Evolutionary conservation across 2,113 vertebrate species (phyloP), one percentile per base, ranked within the genome.

Genomic region (Ochotona curzoniae): DNA sequence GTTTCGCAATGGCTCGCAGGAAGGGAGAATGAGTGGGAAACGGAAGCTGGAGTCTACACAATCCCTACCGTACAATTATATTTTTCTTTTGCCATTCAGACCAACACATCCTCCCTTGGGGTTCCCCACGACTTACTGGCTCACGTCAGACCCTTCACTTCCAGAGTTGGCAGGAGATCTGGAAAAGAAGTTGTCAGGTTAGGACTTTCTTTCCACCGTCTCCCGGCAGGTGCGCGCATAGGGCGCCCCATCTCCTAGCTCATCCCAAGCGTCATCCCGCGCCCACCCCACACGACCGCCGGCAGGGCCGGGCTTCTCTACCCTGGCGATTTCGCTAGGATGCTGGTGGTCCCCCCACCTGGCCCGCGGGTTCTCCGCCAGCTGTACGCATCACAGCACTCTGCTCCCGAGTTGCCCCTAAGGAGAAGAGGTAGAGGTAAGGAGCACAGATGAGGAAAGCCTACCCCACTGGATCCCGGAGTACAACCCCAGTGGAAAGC

Each of bases 121-220:
- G 30, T 3, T 3, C 61, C 73, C 87, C 83, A 15, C 61, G 30
- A 28, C 83, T 95, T 86, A 92, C 81, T 20, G 60, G 47, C 73
- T 91, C 35, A 6, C 4, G 44, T 69, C 11, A 54, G 82, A 84
- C 60, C 79, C 64, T 67, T 83, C 26, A 78, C 89, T 88, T 89
- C 73, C 92, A 57, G 94, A 95, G 92, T 54, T 21, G 69, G 54
- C 38, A 30, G 61, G 54, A 78, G 76, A 73, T 81, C 91, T 83
- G 61, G 57, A 64, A 91, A 90, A 94, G 87, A 94, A 96, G 92
- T 97, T 91, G 61, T 8, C 38, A 0, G 1, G 26, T 7, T 60
- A 32, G 57, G 3, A 1, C 3, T 35, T 44, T 32, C 17, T 49
- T 23, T 49, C 35, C 0, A 63, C 0, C 0, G 44, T 57, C 18